phyloP scores from a whole-genome alignment of 1,140 invertebrate genomes.

The Rhagoletis pomonella region DNA sequence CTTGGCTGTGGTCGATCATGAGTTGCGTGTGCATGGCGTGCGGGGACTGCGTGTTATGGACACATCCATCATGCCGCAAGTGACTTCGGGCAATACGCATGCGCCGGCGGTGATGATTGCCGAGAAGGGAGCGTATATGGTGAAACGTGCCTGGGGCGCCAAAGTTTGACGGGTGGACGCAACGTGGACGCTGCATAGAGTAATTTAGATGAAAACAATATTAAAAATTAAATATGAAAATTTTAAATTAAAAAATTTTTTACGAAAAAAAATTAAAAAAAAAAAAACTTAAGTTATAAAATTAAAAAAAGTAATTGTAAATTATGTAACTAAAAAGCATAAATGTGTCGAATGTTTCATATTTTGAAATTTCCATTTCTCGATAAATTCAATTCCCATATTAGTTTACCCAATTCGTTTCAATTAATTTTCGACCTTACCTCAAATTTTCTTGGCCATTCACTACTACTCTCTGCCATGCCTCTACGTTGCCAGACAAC shows the following conservation, averaged over 20 bases:
- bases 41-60: constrained; percentile 78
- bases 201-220: constrained; percentile 66
- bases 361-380: not conserved
- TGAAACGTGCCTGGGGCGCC: constrained; percentile 79
- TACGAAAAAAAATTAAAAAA: constrained; percentile 40
- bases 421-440: not conserved
- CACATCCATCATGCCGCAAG: constrained; percentile 80
- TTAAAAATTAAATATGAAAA: not conserved
- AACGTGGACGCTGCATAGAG: constrained; percentile 74
- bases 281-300: constrained; percentile 43
- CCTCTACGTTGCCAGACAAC: constrained; percentile 15
- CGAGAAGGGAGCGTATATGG: constrained; percentile 80
- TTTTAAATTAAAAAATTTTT: constrained; percentile 11
- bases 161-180: constrained; percentile 73
- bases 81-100: constrained; percentile 80
- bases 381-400: not conserved
- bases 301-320: not conserved
- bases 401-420: not conserved
- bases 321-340: not conserved
- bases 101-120: constrained; percentile 81
- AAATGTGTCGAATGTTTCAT: not conserved
- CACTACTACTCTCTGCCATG: not conserved
- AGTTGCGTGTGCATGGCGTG: constrained; percentile 77
- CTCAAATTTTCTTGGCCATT: not conserved
- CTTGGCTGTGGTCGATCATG: constrained; percentile 77